Conservation (phyloP, 2,113 vertebrate species). For the Anolis sagrei region DNA sequence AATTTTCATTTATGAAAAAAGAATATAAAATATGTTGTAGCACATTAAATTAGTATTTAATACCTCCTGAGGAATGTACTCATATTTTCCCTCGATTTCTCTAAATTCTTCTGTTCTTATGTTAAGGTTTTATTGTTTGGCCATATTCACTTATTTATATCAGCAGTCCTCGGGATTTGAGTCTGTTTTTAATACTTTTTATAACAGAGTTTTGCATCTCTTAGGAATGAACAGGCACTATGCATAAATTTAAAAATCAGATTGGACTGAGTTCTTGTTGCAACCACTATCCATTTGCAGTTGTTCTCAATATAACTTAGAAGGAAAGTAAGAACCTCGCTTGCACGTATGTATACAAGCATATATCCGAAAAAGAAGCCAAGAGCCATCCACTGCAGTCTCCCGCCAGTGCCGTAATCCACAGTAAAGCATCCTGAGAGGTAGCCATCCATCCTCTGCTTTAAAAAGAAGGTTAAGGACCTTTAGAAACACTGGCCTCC, state of each 20-base stretch:
- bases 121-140: not conserved
- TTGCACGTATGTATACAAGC: no score
- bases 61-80: not conserved
- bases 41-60: not conserved
- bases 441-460: no score
- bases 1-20: not conserved
- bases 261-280: not conserved
- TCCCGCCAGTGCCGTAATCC: no score
- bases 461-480: no score
- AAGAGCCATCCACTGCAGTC: no score
- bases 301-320: no score
- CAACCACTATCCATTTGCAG: not conserved
- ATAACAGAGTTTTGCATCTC: not conserved
- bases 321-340: no score
- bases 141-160: not conserved
- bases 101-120: not conserved
- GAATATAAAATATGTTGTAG: not conserved
- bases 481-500: no score
- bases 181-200: not conserved
- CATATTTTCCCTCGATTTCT: not conserved
- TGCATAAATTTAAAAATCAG: not conserved
- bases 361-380: no score
- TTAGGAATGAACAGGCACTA: not conserved
- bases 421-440: no score
- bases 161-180: not conserved